These are phyloP conservation scores for Buceros bicornis DNA, from an alignment of 2,797 vertebrate species.

Conservation along the genomic window DNA sequence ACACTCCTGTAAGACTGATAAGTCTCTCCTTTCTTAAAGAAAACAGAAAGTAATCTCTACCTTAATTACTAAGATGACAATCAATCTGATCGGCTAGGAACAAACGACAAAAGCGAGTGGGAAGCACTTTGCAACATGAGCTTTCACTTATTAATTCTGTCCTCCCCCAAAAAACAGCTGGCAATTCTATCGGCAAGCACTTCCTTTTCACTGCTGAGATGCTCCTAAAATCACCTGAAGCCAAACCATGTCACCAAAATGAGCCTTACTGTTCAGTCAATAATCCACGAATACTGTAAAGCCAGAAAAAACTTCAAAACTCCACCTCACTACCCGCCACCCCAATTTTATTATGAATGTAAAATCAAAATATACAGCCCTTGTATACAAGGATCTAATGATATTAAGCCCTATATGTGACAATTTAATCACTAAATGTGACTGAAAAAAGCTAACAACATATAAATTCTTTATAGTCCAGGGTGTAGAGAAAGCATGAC, in stretches of 20 bases:
- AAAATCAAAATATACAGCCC: not conserved
- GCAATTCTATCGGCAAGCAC: rapidly evolving
- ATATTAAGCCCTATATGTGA: not conserved
- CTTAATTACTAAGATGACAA: slow-evolving; percentile 13
- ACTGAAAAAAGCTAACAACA: not conserved
- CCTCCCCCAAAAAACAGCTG: not conserved
- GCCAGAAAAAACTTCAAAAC: not conserved
- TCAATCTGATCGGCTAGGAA: not conserved
- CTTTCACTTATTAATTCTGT: not conserved
- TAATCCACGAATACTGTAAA: not conserved
- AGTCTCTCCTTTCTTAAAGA: not conserved
- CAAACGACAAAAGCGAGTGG: slow-evolving; percentile 1
- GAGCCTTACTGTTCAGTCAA: not conserved
- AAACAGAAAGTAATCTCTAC: slow-evolving; percentile 24
- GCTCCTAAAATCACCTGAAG: not conserved
- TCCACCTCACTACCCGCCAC: not conserved
- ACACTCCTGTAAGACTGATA: not conserved
- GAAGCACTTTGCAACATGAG: not conserved
- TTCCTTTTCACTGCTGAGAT: not conserved
- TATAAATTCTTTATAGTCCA: not conserved
- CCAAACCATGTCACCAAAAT: not conserved
- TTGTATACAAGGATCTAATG: rapidly evolving
- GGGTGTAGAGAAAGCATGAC: not conserved
- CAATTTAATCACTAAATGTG: not conserved
- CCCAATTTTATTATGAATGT: not conserved